Conservation (phyloP, 2,113 vertebrate genomes). For the Grammomys surdaster region DNA sequence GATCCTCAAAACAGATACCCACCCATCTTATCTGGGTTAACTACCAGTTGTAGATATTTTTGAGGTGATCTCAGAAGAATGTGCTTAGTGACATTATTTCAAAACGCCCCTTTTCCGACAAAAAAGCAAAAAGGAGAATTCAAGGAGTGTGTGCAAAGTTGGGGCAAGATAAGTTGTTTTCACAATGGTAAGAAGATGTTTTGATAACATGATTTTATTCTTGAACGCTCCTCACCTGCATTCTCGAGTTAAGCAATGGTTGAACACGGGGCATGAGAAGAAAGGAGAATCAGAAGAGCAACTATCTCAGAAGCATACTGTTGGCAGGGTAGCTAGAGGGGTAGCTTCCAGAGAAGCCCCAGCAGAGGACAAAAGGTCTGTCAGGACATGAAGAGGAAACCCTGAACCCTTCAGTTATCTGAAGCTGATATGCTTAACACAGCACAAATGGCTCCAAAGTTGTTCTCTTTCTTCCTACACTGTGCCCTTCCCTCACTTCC, state of each 20-base stretch:
- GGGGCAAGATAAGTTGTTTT: not conserved
- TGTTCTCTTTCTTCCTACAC: not conserved
- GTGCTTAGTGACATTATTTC: not conserved
- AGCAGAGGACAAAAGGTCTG: not conserved
- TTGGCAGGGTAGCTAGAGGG: not conserved
- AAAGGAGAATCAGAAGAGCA: not conserved
- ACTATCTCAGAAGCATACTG: not conserved
- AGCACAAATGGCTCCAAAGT: not conserved
- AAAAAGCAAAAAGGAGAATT: not conserved
- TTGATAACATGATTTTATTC: not conserved
- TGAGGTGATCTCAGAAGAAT: not conserved
- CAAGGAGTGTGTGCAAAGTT: not conserved
- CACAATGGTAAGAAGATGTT: not conserved
- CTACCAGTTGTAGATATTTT: not conserved
- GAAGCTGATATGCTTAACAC: rapidly evolving
- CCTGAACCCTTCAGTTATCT: not conserved
- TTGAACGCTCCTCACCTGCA: not conserved
- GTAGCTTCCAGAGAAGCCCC: not conserved
- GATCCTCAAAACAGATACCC: not conserved
- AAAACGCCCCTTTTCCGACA: not conserved
- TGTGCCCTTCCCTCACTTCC: not conserved
- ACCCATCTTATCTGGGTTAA: not conserved
- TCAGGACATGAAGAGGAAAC: not conserved
- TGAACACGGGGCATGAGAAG: not conserved
- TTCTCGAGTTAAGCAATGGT: not conserved